Percentiles rank a stretch among this genome's conserved stretches.
Evolutionary conservation across 2,888 invertebrate species (phyloP).

Genomic region (Drosophila austrosaltans): DNA sequence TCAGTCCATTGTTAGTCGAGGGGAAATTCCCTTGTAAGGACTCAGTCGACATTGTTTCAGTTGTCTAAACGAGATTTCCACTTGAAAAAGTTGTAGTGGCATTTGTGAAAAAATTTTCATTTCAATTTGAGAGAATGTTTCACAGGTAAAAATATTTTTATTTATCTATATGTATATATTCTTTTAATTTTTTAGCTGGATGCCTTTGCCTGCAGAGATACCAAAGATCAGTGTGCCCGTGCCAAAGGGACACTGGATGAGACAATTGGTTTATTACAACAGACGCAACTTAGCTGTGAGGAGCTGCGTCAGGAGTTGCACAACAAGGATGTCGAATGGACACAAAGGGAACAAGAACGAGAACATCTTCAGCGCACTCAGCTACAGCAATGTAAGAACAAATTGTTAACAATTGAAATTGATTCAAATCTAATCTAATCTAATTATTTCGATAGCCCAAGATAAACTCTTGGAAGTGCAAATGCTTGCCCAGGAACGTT

Average conservation of each 20-base stretch:
- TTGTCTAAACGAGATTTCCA: not conserved
- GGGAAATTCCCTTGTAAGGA: conserved; percentile 32
- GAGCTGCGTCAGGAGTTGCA: conserved; percentile 80
- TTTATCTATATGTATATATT: not conserved
- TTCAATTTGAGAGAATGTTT: conserved; percentile 20
- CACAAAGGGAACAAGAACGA: conserved; percentile 78
- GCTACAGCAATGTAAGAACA: conserved; percentile 79
- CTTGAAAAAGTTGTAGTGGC: conserved; percentile 21
- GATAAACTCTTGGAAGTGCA: conserved; percentile 84
- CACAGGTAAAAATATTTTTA: not conserved
- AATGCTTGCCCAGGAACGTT: conserved; percentile 75
- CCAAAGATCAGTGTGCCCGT: conserved; percentile 71
- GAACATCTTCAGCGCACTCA: conserved; percentile 80
- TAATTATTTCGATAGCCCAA: conserved; percentile 83
- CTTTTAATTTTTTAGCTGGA: conserved; percentile 78
- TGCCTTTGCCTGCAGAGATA: conserved; percentile 78
- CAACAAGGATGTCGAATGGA: conserved; percentile 80
- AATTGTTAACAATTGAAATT: not conserved
- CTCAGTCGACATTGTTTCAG: conserved; percentile 27
- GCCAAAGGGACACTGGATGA: conserved; percentile 72
- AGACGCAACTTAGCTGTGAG: conserved; percentile 76
- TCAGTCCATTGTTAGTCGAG: conserved; percentile 23
- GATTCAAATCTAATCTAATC: too few species aligned
- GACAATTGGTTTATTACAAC: conserved; percentile 75
- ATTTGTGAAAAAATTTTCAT: conserved; percentile 19